Conservation (phyloP, 2,888 invertebrate species). For the Andricus curvator region DNA sequence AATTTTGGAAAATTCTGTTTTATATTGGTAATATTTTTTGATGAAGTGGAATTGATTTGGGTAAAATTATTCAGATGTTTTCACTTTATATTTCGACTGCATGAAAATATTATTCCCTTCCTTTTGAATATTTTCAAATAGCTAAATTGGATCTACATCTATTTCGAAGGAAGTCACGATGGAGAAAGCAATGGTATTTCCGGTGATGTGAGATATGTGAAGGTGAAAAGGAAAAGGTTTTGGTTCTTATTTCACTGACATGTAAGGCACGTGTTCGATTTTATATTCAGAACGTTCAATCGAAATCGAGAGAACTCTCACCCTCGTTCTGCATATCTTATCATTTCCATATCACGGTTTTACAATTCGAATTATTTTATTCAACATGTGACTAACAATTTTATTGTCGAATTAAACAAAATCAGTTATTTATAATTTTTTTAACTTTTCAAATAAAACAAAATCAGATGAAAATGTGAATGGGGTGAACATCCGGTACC, state of each 20-base stretch:
- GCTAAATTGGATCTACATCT: slow-evolving; percentile 27
- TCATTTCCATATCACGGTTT: neutral
- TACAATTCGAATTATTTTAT: slow-evolving; percentile 8
- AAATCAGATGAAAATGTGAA: no score
- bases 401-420: no score
- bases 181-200: slow-evolving; percentile 50
- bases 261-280: slow-evolving; percentile 51
- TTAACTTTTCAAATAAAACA: no score
- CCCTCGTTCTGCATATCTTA: slow-evolving; percentile 9
- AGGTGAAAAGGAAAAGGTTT: slow-evolving; percentile 49
- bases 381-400: no score
- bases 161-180: slow-evolving; percentile 44
- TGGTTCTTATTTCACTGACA: slow-evolving; percentile 51
- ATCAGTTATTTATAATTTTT: no score
- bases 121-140: slow-evolving; percentile 19
- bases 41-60: no score
- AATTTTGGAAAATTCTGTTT: neutral
- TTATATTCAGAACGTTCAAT: slow-evolving; percentile 50
- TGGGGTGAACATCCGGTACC: no score
- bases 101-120: neutral
- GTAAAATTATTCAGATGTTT: neutral
- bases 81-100: neutral
- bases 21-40: no score
- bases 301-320: slow-evolving; percentile 46
- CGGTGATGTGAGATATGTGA: slow-evolving; percentile 38